phyloP scores from a whole-genome alignment of 2,797 vertebrate species.

The Periparus ater region DNA sequence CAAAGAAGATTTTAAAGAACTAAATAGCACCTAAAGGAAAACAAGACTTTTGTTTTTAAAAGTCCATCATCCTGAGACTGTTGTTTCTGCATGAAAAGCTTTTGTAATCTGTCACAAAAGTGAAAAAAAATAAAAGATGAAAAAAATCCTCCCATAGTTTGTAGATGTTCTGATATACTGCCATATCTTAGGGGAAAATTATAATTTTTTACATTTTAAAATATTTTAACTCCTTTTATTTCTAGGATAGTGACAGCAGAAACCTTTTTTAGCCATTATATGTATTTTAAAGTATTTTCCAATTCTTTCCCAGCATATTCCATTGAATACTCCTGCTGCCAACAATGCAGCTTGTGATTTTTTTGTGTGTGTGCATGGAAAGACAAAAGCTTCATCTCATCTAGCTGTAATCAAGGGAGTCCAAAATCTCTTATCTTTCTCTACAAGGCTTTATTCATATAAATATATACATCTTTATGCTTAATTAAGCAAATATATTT shows the following conservation, averaged over 20 bases:
- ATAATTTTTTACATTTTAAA: not conserved
- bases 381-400: not conserved
- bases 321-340: not conserved
- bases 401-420: not conserved
- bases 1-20: not conserved
- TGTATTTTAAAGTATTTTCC: not conserved
- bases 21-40: not conserved
- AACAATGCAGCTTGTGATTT: not conserved
- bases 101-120: not conserved
- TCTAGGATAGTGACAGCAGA: not conserved
- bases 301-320: not conserved
- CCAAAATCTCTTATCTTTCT: not conserved
- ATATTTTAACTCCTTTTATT: not conserved
- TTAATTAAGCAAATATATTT: not conserved
- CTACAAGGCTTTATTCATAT: not conserved
- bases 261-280: not conserved
- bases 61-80: not conserved
- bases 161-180: not conserved
- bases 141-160: not conserved
- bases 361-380: not conserved
- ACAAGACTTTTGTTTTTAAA: not conserved
- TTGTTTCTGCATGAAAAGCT: not conserved
- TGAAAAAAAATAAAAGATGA: rapidly evolving
- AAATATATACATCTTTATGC: not conserved
- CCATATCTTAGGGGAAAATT: not conserved